phyloP scores from a whole-genome alignment of 2,797 vertebrate species.

The Acipenser ruthenus region DNA sequence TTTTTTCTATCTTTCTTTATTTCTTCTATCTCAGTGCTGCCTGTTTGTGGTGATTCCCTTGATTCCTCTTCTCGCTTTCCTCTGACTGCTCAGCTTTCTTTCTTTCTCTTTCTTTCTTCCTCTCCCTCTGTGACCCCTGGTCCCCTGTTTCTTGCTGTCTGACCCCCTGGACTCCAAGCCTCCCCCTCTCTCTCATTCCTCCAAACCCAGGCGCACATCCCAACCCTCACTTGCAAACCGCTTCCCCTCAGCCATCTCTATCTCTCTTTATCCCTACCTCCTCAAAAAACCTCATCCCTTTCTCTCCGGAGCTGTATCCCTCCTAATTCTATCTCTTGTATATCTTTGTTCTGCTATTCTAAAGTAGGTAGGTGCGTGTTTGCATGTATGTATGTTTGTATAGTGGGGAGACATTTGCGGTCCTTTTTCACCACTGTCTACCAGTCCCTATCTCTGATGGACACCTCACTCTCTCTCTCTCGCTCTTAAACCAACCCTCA shows the following conservation, averaged over 20 bases:
- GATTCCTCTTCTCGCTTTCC: slow-evolving; percentile 46
- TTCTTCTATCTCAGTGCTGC: slow-evolving; percentile 19
- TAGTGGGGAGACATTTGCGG: slow-evolving; percentile 26
- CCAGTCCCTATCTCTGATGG: slow-evolving; percentile 25
- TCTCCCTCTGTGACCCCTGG: slow-evolving; percentile 62
- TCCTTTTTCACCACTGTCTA: slow-evolving; percentile 16
- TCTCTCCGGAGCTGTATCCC: too few relatives aligned
- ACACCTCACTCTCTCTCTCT: slow-evolving; percentile 20
- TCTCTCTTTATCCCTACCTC: slow-evolving; percentile 32
- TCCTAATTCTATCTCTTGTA: slow-evolving; percentile 6
- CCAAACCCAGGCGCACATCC: too few relatives aligned
- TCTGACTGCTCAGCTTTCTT: slow-evolving; percentile 56
- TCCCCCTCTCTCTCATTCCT: slow-evolving; percentile 38
- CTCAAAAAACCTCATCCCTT: slow-evolving; percentile 17
- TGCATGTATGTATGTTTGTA: slow-evolving; percentile 22
- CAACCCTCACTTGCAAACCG: slow-evolving; percentile 33
- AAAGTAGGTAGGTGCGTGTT: slow-evolving; percentile 25
- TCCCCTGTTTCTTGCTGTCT: slow-evolving; percentile 66
- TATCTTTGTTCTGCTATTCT: slow-evolving; percentile 19
- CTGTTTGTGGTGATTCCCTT: slow-evolving; percentile 41
- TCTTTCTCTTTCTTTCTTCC: slow-evolving; percentile 62
- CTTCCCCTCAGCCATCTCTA: slow-evolving; percentile 29
- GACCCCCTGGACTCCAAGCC: slow-evolving; percentile 47
- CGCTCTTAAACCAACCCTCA: slow-evolving; percentile 11
- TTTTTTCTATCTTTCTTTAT: background rate